Base-by-base conservation (phyloP, 2,797 vertebrate genomes). In the Urosaurus nigricauda region DNA sequence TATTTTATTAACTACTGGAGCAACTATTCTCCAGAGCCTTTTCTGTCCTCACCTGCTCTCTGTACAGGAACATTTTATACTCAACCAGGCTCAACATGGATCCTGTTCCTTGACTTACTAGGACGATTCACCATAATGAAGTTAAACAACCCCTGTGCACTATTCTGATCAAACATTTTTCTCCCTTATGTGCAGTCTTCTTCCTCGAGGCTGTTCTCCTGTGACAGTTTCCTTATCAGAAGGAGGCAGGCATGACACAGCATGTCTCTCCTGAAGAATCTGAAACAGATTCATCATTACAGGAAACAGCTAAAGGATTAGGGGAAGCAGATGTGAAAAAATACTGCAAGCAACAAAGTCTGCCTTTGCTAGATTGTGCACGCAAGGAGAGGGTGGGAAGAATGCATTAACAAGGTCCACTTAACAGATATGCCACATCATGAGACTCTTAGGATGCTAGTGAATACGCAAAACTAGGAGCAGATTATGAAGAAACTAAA, bases 151-250 rank as follows among this genome's bases (percentile, higher is more conserved):
- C n/a, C 70, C 56, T 37, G 14, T 68, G 37, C 13, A 53, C 65
- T 84, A 6, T 60, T 91, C 29, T 87, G 74, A 81, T 89, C 84
- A 47, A 68, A 90, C 37, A 87, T 79, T 88, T 82, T 60, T 21
- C 8, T 12, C 9, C 53, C 84, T 83, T 71, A 83, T 35, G 88
- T 51, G 37, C 12, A 75, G 37, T 51, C 63, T 78, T 79, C 74
- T 43, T 91, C 84, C 87, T 91, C 24, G 51, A 87, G 79, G 86
- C 80, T 6, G 32, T 87, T 91, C 84, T 82, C 86, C 88, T 89
- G 60, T 87, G 90, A 93, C 85, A 93, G 85, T 13, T 79, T 91
- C 84, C 56, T 88, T 87, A 94, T 79, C 68, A 93, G 79, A 40
- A 47, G 79, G 1, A 86, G 79, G 90, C 90, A 93, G 71, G 90